phyloP scores from a whole-genome alignment of 2,797 vertebrate genomes.

The Eurystomus glaucurus region DNA sequence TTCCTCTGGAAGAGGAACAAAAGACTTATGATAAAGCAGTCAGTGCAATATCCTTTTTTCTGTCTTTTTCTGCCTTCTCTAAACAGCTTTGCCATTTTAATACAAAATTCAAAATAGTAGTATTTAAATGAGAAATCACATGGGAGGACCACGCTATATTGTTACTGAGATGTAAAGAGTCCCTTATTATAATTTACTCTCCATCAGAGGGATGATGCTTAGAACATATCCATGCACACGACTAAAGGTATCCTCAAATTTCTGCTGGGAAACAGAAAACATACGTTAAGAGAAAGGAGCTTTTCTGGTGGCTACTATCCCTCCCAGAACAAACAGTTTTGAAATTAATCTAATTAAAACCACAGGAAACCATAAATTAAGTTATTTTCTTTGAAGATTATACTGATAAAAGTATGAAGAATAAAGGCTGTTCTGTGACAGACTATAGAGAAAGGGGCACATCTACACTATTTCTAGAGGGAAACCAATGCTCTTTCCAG shows the following conservation, averaged over 20 bases:
- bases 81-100: not conserved
- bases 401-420: not conserved
- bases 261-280: not conserved
- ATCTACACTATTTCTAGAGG: not conserved
- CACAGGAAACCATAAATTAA: not conserved
- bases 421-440: not conserved
- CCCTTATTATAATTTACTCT: not conserved
- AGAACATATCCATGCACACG: not conserved
- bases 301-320: not conserved
- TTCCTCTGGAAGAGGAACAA: slow-evolving; percentile 6
- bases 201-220: not conserved
- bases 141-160: not conserved
- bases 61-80: not conserved
- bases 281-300: not conserved
- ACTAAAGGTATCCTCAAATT: not conserved
- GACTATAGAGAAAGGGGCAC: not conserved
- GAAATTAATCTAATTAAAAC: not conserved
- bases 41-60: not conserved
- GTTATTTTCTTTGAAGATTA: not conserved
- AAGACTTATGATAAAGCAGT: not conserved
- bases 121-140: not conserved
- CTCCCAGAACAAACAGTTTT: not conserved
- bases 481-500: not conserved
- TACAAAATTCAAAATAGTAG: not conserved
- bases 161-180: not conserved